Evolutionary conservation across 2,888 invertebrate species (phyloP).

Genomic region (Diarsia mendica): DNA sequence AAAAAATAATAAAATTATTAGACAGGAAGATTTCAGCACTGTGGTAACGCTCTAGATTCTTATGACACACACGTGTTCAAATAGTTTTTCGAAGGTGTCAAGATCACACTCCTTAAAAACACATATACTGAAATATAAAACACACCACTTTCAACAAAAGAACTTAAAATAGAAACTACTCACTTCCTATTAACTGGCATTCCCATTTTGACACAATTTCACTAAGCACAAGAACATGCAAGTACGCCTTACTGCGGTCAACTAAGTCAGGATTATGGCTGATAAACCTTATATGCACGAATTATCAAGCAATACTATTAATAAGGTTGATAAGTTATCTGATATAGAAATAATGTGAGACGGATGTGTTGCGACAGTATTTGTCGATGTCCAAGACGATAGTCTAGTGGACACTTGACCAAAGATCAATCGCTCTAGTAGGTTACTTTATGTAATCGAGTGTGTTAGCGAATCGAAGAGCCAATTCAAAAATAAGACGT

Average conservation of each 20-base stretch:
- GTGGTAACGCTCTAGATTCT: neutral
- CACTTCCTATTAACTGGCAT: slow-evolving; percentile 51
- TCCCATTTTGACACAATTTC: slow-evolving; percentile 55
- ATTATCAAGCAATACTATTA: slow-evolving; percentile 57
- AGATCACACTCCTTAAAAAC: neutral
- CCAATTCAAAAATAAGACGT: neutral
- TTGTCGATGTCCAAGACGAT: slow-evolving; percentile 42
- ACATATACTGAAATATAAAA: slow-evolving; percentile 12
- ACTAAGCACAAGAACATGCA: slow-evolving; percentile 49
- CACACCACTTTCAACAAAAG: slow-evolving; percentile 14
- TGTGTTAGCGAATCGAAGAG: neutral
- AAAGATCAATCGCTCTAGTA: slow-evolving; percentile 38
- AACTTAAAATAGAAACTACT: slow-evolving; percentile 35
- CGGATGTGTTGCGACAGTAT: slow-evolving; percentile 53
- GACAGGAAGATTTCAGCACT: neutral
- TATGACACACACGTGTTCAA: slow-evolving; percentile 2
- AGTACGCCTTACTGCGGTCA: slow-evolving; percentile 43
- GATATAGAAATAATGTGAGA: slow-evolving; percentile 60
- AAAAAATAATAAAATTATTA: slow-evolving; percentile 10
- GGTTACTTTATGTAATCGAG: slow-evolving; percentile 34
- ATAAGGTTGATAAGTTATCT: slow-evolving; percentile 64
- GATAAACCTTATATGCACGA: slow-evolving; percentile 63
- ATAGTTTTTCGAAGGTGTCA: neutral
- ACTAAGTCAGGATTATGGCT: slow-evolving; percentile 56
- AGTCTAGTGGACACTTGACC: slow-evolving; percentile 45